Conservation (phyloP, 2,113 vertebrate species). For the Trogon surrucura region DNA sequence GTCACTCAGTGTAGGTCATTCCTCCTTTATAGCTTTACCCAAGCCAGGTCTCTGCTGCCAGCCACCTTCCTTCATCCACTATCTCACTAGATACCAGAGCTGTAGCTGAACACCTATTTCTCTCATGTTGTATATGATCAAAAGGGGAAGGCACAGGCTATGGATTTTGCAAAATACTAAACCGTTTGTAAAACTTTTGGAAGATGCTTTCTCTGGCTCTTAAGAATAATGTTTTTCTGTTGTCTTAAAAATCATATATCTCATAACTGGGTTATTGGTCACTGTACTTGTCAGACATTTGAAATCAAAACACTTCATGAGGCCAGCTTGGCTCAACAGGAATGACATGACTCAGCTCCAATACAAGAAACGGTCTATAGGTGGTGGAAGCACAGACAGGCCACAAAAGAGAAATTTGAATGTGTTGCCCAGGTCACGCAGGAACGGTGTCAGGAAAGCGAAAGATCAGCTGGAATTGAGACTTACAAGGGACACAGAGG, state of each 20-base stretch:
- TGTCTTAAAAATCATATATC: not conserved
- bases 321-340: not conserved
- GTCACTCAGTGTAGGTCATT: not conserved
- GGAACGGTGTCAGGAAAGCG: not conserved
- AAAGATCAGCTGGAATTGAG: not conserved
- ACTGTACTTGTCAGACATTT: not conserved
- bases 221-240: not conserved
- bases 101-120: not conserved
- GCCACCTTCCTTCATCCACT: not conserved
- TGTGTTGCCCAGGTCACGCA: not conserved
- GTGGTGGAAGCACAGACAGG: not conserved
- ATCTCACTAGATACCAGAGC: not conserved
- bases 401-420: not conserved
- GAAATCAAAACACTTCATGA: not conserved
- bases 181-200: not conserved
- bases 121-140: no score
- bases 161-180: not conserved
- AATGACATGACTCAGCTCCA: not conserved
- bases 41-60: not conserved
- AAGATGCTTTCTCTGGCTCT: not conserved
- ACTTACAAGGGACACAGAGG: not conserved
- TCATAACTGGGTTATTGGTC: not conserved
- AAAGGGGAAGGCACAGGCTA: not conserved
- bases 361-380: not conserved
- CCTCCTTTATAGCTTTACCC: not conserved